phyloP scores from a whole-genome alignment of 2,113 vertebrate genomes.

The Pelecanus crispus region DNA sequence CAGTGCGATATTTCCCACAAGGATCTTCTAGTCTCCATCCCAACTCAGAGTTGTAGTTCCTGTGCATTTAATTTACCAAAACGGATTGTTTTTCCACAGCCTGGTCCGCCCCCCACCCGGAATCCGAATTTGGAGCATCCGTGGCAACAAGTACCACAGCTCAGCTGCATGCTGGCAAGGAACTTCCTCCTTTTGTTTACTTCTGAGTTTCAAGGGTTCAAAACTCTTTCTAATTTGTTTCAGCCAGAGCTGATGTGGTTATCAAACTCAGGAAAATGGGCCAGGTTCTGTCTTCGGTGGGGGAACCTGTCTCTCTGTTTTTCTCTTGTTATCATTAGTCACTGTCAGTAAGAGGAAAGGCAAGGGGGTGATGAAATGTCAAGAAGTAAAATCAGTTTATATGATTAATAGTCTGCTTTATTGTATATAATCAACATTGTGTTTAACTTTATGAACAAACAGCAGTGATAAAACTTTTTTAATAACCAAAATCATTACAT shows the following conservation, averaged over 20 bases:
- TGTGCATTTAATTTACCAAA: not conserved
- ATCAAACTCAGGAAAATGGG: not conserved
- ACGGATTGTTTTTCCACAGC: not conserved
- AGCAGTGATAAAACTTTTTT: not conserved
- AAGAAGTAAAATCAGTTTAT: not conserved
- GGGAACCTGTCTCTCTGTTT: not conserved
- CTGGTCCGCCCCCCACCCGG: rapidly evolving
- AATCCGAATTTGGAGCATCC: not conserved
- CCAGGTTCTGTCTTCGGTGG: not conserved
- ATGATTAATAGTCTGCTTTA: not conserved
- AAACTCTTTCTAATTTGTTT: not conserved
- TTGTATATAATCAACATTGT: not conserved
- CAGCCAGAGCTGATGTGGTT: not conserved
- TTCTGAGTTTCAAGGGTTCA: not conserved
- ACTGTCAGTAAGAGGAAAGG: not conserved
- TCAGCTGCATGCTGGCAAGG: not conserved
- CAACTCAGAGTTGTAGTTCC: not conserved
- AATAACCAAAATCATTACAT: not conserved
- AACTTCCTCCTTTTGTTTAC: not conserved
- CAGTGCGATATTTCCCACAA: not conserved
- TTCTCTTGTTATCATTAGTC: not conserved
- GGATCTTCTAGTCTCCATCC: not conserved
- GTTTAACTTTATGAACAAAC: not conserved
- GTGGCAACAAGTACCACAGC: not conserved
- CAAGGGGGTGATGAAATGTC: not conserved